Evolutionary conservation across 2,888 invertebrate genomes (phyloP), one percentile per base, ranked within the genome.

Genomic region (Parapristionchus giblindavisi): DNA sequence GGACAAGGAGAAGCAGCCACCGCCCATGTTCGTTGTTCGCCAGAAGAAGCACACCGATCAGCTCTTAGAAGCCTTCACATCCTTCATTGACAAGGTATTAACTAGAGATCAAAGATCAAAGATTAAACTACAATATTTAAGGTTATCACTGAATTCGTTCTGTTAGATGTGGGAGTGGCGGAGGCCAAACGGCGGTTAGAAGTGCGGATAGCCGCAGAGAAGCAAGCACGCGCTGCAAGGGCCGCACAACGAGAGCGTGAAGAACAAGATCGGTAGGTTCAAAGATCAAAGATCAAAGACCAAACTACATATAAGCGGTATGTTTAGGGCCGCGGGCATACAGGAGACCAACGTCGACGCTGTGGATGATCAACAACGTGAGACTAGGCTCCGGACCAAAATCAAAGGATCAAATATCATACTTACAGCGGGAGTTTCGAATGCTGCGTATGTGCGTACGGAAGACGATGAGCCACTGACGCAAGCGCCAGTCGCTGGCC

Each of bases 21-120:
- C 48, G 8, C 27, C 71, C 3, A 21, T 61, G 1, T 73, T 73
- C 73, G 48, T 48, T 4, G 36, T 17, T 38, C 73, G 73, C 2
- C 24, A 43, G 48, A 73, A 73, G 73, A 58, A 61, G 36, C 2
- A 5, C 14, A 4, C 60, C 34, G 73, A 73, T 17, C 60, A 24
- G 3, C 61, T 73, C 8, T 24, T 73, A 6, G 48, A 58, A n/a
- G 36, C 24, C 3, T 73, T 73, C 34, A 4, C 24, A 0, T 32
- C 61, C 27, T 73, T 73, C 73, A 51, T 51, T 14, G 60, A 73
- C 5, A 73, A 60, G 73, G 72, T 72, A 34, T 43, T 3, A 11
- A 24, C 48, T 17, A 2, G n/a, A 48, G 32, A 11, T 8, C 40
- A 38, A 51, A 29, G 2, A 36, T 17, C 21, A n/a, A 29, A 1